Evolutionary conservation across 2,113 vertebrate species (phyloP).

Genomic region (Melozone crissalis): DNA sequence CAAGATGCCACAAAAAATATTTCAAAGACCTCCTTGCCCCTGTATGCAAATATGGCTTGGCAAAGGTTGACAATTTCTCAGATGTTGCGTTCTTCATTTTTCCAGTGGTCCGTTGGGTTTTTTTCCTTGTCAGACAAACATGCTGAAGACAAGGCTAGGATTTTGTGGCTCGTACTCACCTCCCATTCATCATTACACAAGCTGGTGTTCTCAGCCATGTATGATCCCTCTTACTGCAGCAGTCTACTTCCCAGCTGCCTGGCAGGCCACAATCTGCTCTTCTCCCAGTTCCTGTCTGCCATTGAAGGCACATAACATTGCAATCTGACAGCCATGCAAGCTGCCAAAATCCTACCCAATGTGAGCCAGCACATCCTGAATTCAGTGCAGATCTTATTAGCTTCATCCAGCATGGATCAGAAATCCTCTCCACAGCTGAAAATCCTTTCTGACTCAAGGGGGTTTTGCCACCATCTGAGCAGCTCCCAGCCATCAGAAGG

Average conservation of each 20-base stretch:
- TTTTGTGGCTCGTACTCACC: background rate
- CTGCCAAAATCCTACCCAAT: background rate
- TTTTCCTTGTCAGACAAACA: background rate
- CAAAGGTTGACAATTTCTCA: background rate
- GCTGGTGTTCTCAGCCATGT: background rate
- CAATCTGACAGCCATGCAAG: background rate
- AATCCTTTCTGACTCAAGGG: background rate
- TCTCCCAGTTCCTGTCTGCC: background rate
- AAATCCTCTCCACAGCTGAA: background rate
- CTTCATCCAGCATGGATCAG: background rate
- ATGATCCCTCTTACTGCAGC: background rate
- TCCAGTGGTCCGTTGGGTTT: background rate
- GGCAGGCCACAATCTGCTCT: background rate
- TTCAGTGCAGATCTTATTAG: background rate
- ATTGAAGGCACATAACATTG: background rate
- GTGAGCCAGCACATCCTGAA: background rate
- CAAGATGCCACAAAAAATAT: background rate
- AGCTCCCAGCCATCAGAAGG: background rate
- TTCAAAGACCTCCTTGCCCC: background rate
- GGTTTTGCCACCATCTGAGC: background rate
- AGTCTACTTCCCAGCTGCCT: slow-evolving; percentile 11
- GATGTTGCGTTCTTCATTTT: background rate
- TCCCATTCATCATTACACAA: background rate
- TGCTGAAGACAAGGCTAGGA: background rate
- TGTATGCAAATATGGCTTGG: background rate